These are phyloP conservation scores for Pelecanus crispus DNA, from an alignment of 2,113 vertebrate genomes.

Conservation along the genomic window DNA sequence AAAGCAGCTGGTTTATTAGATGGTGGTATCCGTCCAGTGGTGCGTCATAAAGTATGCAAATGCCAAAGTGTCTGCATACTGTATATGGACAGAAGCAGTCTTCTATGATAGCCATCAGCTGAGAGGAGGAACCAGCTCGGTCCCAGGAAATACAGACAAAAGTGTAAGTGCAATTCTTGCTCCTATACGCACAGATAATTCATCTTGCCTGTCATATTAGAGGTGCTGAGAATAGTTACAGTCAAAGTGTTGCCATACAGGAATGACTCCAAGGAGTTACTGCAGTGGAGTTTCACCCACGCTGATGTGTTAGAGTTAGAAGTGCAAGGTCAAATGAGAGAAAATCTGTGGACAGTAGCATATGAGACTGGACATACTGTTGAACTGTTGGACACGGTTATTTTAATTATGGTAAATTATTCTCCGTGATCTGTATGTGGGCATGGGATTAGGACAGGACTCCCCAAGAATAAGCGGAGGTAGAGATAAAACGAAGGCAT, in stretches of 20 bases:
- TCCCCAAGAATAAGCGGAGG: neutral
- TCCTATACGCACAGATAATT: neutral
- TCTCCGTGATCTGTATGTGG: neutral
- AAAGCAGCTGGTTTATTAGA: neutral
- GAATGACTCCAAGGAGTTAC: neutral
- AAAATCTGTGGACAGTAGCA: neutral
- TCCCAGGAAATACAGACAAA: neutral
- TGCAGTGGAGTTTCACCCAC: neutral
- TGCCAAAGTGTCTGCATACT: neutral
- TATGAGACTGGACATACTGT: neutral
- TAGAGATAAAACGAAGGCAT: neutral
- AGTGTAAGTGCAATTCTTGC: neutral
- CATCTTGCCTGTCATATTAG: neutral
- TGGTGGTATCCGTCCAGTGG: neutral
- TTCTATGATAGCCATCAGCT: neutral
- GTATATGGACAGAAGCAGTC: neutral
- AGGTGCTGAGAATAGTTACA: slow-evolving; percentile 21
- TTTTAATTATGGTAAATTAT: neutral
- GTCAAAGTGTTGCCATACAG: slow-evolving; percentile 6
- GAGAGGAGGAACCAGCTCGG: neutral
- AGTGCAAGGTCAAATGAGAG: neutral
- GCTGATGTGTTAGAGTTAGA: neutral
- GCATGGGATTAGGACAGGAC: neutral
- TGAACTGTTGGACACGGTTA: neutral
- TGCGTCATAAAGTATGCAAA: neutral